Conservation (phyloP, 2,888 invertebrate species). For the Ophonus ardosiacus region DNA sequence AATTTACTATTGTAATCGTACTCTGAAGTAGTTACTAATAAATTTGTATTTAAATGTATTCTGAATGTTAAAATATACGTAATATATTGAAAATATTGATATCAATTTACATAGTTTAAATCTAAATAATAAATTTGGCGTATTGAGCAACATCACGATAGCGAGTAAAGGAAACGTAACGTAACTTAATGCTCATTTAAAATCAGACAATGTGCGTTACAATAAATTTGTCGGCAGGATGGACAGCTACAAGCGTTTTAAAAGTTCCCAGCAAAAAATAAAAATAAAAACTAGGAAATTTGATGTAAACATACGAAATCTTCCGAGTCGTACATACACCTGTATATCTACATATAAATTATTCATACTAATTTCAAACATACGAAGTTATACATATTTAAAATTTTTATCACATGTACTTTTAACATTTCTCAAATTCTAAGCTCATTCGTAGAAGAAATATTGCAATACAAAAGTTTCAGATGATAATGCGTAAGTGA, state of each 20-base stretch:
- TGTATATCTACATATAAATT: conserved; percentile 44
- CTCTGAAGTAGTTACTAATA: background rate
- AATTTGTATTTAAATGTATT: background rate
- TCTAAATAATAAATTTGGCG: conserved; percentile 29
- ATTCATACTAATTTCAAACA: conserved; percentile 53
- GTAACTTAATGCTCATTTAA: conserved; percentile 37
- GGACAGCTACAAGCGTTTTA: conserved; percentile 35
- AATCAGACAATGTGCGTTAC: conserved; percentile 43
- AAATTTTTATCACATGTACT: conserved; percentile 50
- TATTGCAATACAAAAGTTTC: conserved; percentile 45
- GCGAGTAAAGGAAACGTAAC: conserved; percentile 19
- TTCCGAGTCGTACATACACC: conserved; percentile 32
- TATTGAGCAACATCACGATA: conserved; percentile 21
- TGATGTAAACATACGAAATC: conserved; percentile 42
- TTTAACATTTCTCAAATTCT: conserved; percentile 40
- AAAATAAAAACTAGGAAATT: conserved; percentile 34
- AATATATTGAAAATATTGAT: conserved; percentile 20
- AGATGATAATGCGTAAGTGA: conserved; percentile 50
- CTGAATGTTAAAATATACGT: background rate
- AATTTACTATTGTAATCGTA: background rate
- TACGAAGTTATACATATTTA: conserved; percentile 50
- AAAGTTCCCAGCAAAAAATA: conserved; percentile 34
- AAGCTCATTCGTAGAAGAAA: conserved; percentile 20
- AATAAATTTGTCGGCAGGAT: conserved; percentile 37
- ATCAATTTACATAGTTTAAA: conserved; percentile 38